Base-by-base conservation (phyloP, 1,140 invertebrate genomes). In the Heliconius melpomene region DNA sequence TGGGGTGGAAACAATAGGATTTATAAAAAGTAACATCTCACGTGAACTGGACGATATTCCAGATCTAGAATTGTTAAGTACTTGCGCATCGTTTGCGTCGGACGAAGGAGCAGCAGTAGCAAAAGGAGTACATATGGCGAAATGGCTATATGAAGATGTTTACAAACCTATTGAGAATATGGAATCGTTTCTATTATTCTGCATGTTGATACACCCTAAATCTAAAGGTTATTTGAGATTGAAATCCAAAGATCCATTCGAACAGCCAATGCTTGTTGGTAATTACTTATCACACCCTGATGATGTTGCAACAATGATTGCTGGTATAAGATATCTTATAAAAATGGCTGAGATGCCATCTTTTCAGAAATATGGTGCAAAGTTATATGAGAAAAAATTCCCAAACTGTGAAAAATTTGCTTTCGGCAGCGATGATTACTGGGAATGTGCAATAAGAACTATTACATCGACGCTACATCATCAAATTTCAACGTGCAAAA, bases 121-220 rank as follows among this genome's bases (percentile, higher is more conserved):
- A 84, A 90, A 95, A 85, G 93, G 95, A 80, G 91, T 95, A 2
- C 95, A 95, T 74, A 86, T 97, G 9, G 93, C 93, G 0, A 94
- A 96, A 13, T 95, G 95, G 57, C 79, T 96, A 18, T 97, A 96
- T 82, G 86, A 96, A 38, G 87, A 91, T 0, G 90, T 96, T 60
- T 96, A 94, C 85, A 91, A 90, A 52, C 95, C 95, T 2, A 93
- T 97, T 26, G 95, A 96, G 78, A 90, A 94, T 66, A 90, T 91
- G n/a, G 96, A 97, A 83, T 95, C 95, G 13, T 97, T 96, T 88
- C 95, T 96, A 0, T 93, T 97, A 7, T 91, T 97, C 83, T 96
- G 97, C 1, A 97, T 98, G 92, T 88, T 97, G 0, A 94, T 98
- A 36, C 95, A 97, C 88, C 97, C 98, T 0, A 96, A 96, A 88